phyloP scores from a whole-genome alignment of 1,140 invertebrate species.

The Penaeus vannamei region DNA sequence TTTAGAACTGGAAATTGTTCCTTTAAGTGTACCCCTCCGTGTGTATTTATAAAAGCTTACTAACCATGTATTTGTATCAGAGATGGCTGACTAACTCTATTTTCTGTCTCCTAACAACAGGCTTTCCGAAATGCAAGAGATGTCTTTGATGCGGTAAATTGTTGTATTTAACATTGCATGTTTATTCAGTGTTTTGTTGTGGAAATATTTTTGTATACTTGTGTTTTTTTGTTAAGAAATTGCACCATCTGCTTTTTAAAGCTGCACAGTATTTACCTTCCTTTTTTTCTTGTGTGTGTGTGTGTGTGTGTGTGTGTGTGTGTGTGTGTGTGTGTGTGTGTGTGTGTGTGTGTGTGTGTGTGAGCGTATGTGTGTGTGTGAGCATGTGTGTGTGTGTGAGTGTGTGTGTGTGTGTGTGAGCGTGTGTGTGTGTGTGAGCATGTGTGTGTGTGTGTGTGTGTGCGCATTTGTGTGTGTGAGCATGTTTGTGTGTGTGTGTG shows the following conservation, averaged over 20 bases:
- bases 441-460: too few species aligned
- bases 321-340: background rate
- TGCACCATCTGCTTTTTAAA: background rate
- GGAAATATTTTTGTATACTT: background rate
- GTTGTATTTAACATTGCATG: background rate
- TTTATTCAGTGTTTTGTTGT: background rate
- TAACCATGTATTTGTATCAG: too few species aligned
- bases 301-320: background rate
- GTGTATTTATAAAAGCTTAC: too few species aligned
- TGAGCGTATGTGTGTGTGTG: too few species aligned
- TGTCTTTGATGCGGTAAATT: conserved; percentile 61
- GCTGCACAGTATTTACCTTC: background rate
- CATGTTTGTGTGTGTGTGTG: too few species aligned
- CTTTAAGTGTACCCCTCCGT: too few species aligned
- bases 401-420: too few species aligned
- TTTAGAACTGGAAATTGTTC: too few species aligned
- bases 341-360: too few species aligned
- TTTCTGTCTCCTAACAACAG: conserved; percentile 25
- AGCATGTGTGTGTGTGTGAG: too few species aligned
- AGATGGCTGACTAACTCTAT: background rate
- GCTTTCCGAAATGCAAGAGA: conserved; percentile 55
- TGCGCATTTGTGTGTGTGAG: too few species aligned
- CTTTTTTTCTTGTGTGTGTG: background rate
- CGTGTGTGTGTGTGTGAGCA: too few species aligned
- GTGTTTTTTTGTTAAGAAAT: background rate